phyloP scores from a whole-genome alignment of 2,888 invertebrate genomes.

The Erebia ligea region DNA sequence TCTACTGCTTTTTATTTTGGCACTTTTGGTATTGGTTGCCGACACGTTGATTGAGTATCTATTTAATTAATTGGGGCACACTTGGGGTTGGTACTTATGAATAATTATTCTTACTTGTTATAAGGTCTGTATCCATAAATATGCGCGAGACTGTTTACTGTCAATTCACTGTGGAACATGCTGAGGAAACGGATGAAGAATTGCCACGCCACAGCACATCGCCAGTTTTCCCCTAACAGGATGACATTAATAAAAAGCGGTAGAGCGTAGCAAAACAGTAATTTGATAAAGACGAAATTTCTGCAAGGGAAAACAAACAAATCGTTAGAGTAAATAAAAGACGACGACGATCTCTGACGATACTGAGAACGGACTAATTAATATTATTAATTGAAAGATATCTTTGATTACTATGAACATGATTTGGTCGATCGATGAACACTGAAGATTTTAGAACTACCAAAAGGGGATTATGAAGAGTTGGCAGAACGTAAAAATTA shows the following conservation, averaged over 20 bases:
- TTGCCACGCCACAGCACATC: conserved; percentile 87
- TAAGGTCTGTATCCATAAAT: conserved; percentile 84
- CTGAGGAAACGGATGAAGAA: conserved; percentile 89
- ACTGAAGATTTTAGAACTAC: too few species aligned
- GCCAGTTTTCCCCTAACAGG: conserved; percentile 88
- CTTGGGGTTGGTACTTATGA: too few species aligned
- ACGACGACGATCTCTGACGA: neutral
- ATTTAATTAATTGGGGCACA: too few species aligned
- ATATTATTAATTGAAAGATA: too few species aligned
- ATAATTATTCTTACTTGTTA: conserved; percentile 65
- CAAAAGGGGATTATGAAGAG: too few species aligned
- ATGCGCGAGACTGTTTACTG: conserved; percentile 94
- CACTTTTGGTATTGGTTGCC: too few species aligned
- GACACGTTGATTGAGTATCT: too few species aligned
- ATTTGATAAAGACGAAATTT: conserved; percentile 86
- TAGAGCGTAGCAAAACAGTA: conserved; percentile 87
- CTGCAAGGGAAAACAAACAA: conserved; percentile 56
- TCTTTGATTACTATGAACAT: too few species aligned
- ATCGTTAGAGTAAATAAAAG: neutral
- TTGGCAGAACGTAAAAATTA: too few species aligned
- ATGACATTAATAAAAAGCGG: conserved; percentile 88
- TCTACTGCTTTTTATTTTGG: too few species aligned
- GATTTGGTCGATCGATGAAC: too few species aligned
- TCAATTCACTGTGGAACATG: conserved; percentile 93
- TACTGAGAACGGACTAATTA: too few species aligned